A percentile compares a stretch with the other conserved stretches of the same genome.
Conservation (phyloP, 2,888 invertebrate genomes). For the Perizoma flavofasciatum region DNA sequence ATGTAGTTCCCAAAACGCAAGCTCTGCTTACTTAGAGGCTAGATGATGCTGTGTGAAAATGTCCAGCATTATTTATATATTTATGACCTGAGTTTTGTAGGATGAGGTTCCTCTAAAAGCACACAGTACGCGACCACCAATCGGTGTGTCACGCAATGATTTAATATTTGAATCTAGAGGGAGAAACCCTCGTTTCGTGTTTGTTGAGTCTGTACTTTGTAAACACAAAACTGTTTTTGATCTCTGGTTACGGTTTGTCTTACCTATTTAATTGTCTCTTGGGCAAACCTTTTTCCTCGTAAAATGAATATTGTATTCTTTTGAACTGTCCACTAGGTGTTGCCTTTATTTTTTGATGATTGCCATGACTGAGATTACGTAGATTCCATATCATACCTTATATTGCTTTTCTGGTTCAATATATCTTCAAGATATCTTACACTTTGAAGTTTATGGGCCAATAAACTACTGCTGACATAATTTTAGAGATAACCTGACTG, state of each 20-base stretch:
- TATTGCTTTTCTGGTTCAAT: too few relatives aligned
- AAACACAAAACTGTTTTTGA: conserved; percentile 7
- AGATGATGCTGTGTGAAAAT: too few relatives aligned
- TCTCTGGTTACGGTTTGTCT: conserved; percentile 7
- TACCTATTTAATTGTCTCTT: conserved; percentile 10
- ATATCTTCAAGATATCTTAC: neutral
- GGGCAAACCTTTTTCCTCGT: conserved; percentile 15
- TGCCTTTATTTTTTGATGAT: conserved; percentile 1
- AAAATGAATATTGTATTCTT: conserved; percentile 12
- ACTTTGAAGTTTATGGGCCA: conserved; percentile 7
- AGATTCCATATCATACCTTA: too few relatives aligned
- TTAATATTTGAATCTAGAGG: too few relatives aligned
- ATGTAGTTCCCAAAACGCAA: too few relatives aligned
- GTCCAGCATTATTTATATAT: too few relatives aligned
- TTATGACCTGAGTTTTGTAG: too few relatives aligned
- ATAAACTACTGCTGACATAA: conserved; percentile 4
- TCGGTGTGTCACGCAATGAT: too few relatives aligned
- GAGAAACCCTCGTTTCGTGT: too few relatives aligned
- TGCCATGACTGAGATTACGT: neutral
- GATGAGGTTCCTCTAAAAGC: too few relatives aligned
- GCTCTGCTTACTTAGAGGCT: too few relatives aligned
- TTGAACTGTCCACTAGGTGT: neutral
- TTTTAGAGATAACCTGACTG: neutral
- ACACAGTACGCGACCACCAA: too few relatives aligned
- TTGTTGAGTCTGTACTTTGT: neutral